Base-by-base conservation (phyloP, 35 echinoderm and acorn worm genomes). In the Hemicentrotus pulcherrimus region DNA sequence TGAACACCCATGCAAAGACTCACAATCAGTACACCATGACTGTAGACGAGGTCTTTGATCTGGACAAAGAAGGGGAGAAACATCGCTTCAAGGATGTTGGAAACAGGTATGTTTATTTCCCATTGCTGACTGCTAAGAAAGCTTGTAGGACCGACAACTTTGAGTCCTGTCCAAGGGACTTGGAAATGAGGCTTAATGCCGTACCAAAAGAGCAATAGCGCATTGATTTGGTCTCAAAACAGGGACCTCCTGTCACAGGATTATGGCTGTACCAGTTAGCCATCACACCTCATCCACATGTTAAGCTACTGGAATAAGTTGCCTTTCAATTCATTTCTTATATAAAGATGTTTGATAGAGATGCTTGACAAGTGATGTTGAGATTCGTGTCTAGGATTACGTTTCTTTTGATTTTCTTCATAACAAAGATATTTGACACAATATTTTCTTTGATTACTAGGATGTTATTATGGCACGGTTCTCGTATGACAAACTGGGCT, bases 381-480 rank as follows among this genome's bases (percentile, higher is more conserved):
- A 55, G 15, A 14, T 55, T 55, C 12, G 15, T 55, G 50, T 55
- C 10, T 55, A 15, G 50, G 50, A 55, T 55, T 15, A 55, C 50
- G n/a, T 55, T 55, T 55, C 50, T 15, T 78, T 78, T 28, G 5
- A n/a, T 78, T 78, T 78, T 28, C 24, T 78, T 78, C 28, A 78
- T 28, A 8, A 78, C 19, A 28, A 78, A n/a, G 22, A 78, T 78
- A 28, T 28, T 78, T 78, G 65, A n/a, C 4, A 28, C 18, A 2
- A 78, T n/a, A 7, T 78, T 4, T 15, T 78, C 0, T 28, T 78
- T 47, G 3, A 32, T 45, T 32, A 86, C 78, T 50, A 98, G 97
- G 58, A 96, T 97, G 95, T 92, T 99, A 28, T 46, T 99, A 45
- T 99, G 98, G 98, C 98, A 99, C 90, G 98, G 98, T 22, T 99